These are phyloP conservation scores for Rynchops niger DNA, from an alignment of 2,113 vertebrate genomes.

Conservation along the genomic window DNA sequence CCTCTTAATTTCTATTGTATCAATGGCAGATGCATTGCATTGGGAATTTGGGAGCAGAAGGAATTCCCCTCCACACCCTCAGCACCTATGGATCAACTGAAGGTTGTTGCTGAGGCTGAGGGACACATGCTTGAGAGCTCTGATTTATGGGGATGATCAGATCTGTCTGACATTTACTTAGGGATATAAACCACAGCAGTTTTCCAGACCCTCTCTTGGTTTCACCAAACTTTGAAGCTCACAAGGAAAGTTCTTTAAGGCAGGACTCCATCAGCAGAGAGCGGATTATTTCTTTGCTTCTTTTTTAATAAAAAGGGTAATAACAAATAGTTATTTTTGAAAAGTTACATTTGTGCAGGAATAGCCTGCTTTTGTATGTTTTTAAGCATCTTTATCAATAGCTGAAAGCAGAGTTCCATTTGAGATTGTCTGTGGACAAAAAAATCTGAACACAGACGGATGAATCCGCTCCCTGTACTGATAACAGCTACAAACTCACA, in stretches of 20 bases:
- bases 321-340: neutral
- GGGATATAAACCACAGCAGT: neutral
- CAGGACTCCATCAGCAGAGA: neutral
- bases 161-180: neutral
- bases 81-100: neutral
- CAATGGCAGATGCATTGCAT: neutral
- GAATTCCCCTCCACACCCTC: neutral
- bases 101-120: neutral
- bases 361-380: neutral
- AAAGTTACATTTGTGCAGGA: neutral
- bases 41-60: neutral
- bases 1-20: neutral
- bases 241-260: neutral
- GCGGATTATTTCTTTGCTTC: neutral
- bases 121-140: neutral
- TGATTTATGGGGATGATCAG: neutral
- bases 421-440: neutral
- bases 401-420: neutral
- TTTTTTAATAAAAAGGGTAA: neutral
- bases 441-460: accelerated
- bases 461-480: neutral
- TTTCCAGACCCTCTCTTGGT: neutral
- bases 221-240: neutral
- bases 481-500: neutral
- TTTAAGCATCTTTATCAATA: neutral